Conservation (phyloP, 2,888 invertebrate species). For the Tortrix viridana region DNA sequence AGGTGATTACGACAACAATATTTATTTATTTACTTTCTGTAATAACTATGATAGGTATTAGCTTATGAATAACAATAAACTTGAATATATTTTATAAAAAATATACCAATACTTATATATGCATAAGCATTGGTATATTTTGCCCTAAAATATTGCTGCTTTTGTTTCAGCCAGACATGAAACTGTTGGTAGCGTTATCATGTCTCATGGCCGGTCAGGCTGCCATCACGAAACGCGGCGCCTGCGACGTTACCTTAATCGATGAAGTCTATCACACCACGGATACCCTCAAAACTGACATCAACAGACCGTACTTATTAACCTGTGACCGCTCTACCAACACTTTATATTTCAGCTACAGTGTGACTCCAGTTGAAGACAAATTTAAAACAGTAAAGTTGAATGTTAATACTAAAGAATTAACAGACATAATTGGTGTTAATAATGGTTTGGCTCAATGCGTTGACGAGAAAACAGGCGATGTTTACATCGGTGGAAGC, state of each 20-base stretch:
- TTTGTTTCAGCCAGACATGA: constrained; percentile 23
- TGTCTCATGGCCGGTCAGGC: constrained; percentile 17
- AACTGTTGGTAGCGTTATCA: constrained; percentile 13
- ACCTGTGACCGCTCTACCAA: constrained; percentile 7
- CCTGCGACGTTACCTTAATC: constrained; percentile 10
- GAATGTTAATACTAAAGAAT: constrained; percentile 17
- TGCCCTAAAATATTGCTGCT: neutral
- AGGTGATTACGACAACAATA: too few species aligned
- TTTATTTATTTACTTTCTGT: too few species aligned
- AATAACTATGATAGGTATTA: too few species aligned
- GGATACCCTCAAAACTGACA: constrained; percentile 15
- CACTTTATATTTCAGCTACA: constrained; percentile 23
- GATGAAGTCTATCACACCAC: constrained; percentile 7
- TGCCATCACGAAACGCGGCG: constrained; percentile 4
- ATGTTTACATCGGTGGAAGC: constrained; percentile 19
- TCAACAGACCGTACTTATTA: constrained; percentile 20
- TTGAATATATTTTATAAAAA: too few species aligned
- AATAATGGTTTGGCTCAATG: constrained; percentile 21
- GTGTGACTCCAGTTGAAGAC: neutral
- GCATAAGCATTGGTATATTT: too few species aligned
- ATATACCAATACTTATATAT: too few species aligned
- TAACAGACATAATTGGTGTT: constrained; percentile 18
- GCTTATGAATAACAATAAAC: too few species aligned
- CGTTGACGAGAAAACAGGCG: constrained; percentile 4
- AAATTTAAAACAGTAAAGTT: constrained; percentile 18